phyloP scores from a whole-genome alignment of 1,140 invertebrate genomes.

The Drosophila mayri region DNA sequence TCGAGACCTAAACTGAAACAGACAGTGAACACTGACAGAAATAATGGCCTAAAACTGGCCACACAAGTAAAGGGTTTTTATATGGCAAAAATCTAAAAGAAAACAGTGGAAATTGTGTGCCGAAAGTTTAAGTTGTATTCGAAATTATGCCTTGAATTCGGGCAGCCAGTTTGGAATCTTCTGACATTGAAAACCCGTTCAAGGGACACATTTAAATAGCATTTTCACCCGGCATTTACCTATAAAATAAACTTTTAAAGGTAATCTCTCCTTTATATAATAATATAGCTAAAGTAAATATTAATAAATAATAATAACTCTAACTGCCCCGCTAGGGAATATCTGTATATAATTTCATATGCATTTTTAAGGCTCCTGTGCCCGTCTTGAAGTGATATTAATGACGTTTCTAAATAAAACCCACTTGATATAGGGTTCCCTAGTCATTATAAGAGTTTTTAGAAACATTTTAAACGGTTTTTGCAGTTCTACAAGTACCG shows the following conservation, averaged over 20 bases:
- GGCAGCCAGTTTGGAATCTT: no score
- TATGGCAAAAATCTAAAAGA: not conserved
- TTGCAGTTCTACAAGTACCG: no score
- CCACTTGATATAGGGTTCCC: not conserved
- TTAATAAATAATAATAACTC: not conserved
- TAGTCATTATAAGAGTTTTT: no score
- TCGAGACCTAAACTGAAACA: slow-evolving; percentile 16
- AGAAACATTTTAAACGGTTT: no score
- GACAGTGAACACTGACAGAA: slow-evolving; percentile 1
- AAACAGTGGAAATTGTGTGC: not conserved
- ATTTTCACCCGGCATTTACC: not conserved
- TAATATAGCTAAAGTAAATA: no score
- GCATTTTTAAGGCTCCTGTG: no score
- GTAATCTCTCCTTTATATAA: not conserved
- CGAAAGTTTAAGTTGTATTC: not conserved
- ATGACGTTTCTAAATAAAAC: not conserved
- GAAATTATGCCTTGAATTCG: not conserved
- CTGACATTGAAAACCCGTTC: not conserved
- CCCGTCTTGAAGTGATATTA: not conserved
- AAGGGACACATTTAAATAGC: not conserved
- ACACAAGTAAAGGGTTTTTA: not conserved
- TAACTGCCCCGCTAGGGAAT: not conserved
- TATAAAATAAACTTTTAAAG: no score
- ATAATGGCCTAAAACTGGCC: not conserved
- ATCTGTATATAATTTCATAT: not conserved